These are phyloP conservation scores for Crenuchus spilurus DNA, from an alignment of 2,797 vertebrate species.

Conservation along the genomic window DNA sequence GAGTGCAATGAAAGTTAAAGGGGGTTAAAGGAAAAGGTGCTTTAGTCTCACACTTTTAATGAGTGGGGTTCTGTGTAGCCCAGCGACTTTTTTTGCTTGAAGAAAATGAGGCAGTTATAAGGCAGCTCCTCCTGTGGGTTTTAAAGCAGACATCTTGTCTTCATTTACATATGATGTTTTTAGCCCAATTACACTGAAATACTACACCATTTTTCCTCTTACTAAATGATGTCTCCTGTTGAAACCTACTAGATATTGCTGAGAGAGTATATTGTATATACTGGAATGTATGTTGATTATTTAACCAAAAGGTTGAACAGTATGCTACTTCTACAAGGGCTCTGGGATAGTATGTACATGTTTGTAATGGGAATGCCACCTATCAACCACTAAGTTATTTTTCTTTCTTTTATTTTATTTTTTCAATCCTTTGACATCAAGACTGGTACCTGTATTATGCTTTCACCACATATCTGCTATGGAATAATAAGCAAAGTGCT, in stretches of 20 bases:
- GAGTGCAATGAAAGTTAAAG: neutral
- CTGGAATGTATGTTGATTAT: constrained; percentile 72
- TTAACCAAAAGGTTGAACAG: constrained; percentile 65
- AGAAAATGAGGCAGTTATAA: neutral
- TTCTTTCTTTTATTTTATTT: constrained; percentile 41
- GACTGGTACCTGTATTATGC: constrained; percentile 61
- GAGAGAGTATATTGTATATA: constrained; percentile 74
- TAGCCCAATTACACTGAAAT: constrained; percentile 32
- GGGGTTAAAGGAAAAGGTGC: constrained; percentile 15
- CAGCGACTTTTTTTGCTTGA: constrained; percentile 8
- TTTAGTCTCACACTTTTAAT: constrained; percentile 13
- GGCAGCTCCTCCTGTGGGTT: constrained; percentile 26
- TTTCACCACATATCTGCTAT: constrained; percentile 77
- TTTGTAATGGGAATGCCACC: constrained; percentile 59
- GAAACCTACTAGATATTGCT: constrained; percentile 63
- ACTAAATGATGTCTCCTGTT: constrained; percentile 58
- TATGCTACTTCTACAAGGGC: constrained; percentile 68
- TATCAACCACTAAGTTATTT: constrained; percentile 63
- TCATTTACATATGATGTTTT: neutral
- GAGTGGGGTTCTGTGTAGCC: constrained; percentile 4
- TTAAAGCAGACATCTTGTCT: constrained; percentile 2
- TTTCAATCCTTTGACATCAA: constrained; percentile 56
- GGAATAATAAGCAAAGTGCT: constrained; percentile 76
- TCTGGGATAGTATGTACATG: constrained; percentile 59
- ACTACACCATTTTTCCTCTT: constrained; percentile 51